phyloP scores from a whole-genome alignment of 2,888 invertebrate species.

The Drosophila paracracens region DNA sequence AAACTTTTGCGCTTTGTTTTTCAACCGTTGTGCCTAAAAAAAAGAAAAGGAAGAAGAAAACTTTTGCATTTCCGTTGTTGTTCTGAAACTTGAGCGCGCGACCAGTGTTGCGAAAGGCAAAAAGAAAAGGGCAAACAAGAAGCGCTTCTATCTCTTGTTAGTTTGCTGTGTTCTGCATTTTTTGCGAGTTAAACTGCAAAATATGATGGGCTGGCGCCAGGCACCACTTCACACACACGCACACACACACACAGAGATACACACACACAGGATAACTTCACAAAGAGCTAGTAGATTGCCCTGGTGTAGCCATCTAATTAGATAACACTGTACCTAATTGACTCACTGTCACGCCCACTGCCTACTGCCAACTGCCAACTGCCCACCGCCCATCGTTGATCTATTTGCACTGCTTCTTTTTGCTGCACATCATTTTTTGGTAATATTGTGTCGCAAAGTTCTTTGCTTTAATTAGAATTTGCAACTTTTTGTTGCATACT shows the following conservation, averaged over 20 bases:
- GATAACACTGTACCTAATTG: slow-evolving; percentile 84
- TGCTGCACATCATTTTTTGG: slow-evolving; percentile 34
- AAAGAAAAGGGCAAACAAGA: slow-evolving; percentile 44
- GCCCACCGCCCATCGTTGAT: slow-evolving; percentile 44
- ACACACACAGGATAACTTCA: slow-evolving; percentile 49
- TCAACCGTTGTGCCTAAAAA: slow-evolving; percentile 27
- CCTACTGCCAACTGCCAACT: slow-evolving; percentile 29
- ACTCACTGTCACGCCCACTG: slow-evolving; percentile 58
- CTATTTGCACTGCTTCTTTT: slow-evolving; percentile 27
- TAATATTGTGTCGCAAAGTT: slow-evolving; percentile 51
- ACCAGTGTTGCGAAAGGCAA: slow-evolving; percentile 42
- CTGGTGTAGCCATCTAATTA: slow-evolving; percentile 82
- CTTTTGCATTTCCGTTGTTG: slow-evolving; percentile 78
- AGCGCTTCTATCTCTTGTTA: slow-evolving; percentile 30
- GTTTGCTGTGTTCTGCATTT: slow-evolving; percentile 25
- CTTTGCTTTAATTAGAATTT: slow-evolving; percentile 41
- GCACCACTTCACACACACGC: slow-evolving; percentile 80
- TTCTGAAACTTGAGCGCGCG: slow-evolving; percentile 72
- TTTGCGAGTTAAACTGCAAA: slow-evolving; percentile 67
- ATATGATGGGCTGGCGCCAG: slow-evolving; percentile 83
- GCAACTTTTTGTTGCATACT: slow-evolving; percentile 51
- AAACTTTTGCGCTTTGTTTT: slow-evolving; percentile 55
- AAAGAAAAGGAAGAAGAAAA: slow-evolving; percentile 25
- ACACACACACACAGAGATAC: slow-evolving; percentile 65
- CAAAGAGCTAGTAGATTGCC: slow-evolving; percentile 21